A percentile compares a stretch with the other conserved stretches of the same genome.
phyloP scores from a whole-genome alignment of 2,113 vertebrate genomes.

The Rhinolophus sinicus region DNA sequence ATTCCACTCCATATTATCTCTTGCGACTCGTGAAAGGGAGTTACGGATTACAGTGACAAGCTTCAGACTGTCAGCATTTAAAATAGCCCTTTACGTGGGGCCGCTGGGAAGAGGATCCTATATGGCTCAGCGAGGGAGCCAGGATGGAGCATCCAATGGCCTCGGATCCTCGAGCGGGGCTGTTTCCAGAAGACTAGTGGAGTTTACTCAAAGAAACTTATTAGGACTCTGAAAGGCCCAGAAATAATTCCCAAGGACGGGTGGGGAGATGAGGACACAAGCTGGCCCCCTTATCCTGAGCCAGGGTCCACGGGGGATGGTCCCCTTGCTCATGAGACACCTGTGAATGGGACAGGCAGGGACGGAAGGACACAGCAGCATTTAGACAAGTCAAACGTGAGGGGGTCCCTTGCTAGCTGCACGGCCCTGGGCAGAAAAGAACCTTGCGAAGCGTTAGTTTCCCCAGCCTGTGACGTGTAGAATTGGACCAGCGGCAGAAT shows the following conservation, averaged over 20 bases:
- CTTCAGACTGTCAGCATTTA: background rate
- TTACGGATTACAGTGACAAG: constrained; percentile 47
- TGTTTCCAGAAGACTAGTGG: background rate
- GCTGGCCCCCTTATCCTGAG: fast-evolving
- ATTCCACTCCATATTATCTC: background rate
- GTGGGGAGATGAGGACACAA: fast-evolving
- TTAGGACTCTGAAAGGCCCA: background rate
- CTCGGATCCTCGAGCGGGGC: background rate
- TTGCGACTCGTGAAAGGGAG: constrained; percentile 2
- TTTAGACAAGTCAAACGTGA: background rate
- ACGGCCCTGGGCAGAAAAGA: background rate
- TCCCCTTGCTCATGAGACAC: background rate
- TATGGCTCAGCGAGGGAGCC: fast-evolving
- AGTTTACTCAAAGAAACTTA: background rate
- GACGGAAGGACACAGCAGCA: background rate
- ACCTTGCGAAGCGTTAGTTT: background rate
- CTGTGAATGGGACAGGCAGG: fast-evolving
- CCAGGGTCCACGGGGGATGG: fast-evolving
- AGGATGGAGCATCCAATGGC: background rate
- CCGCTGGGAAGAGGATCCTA: background rate
- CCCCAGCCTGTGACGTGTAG: background rate
- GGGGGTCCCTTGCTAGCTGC: background rate
- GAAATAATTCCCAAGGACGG: fast-evolving
- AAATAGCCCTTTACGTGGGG: constrained; percentile 22
- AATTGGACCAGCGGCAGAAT: background rate